Percentiles rank a stretch among this genome's conserved stretches.
Evolutionary conservation across 2,113 vertebrate genomes (phyloP).

Genomic region (Esox niger): DNA sequence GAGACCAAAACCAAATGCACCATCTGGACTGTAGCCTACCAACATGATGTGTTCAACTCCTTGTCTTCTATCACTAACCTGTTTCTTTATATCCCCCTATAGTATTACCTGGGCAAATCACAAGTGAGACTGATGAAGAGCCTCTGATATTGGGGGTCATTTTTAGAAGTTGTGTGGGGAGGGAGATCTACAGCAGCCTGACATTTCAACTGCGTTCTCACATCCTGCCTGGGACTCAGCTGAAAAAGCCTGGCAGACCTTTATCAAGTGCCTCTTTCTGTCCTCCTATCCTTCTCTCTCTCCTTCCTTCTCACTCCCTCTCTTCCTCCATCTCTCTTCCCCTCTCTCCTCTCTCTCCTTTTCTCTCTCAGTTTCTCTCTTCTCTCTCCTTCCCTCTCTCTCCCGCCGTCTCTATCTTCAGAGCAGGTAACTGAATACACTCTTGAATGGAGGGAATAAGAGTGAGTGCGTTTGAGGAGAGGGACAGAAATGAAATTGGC

Average conservation of each 20-base stretch:
- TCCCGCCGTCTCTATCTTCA: too few relatives aligned
- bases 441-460: too few relatives aligned
- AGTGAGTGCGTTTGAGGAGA: too few relatives aligned
- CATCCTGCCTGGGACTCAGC: conserved; percentile 52
- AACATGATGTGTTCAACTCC: neutral
- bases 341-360: too few relatives aligned
- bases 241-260: conserved; percentile 44
- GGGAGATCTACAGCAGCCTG: conserved; percentile 60
- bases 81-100: conserved; percentile 39
- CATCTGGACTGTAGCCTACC: neutral
- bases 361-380: too few relatives aligned
- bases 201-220: conserved; percentile 60
- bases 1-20: conserved; percentile 45
- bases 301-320: too few relatives aligned
- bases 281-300: too few relatives aligned
- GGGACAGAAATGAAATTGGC: too few relatives aligned
- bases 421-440: too few relatives aligned
- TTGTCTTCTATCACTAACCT: neutral
- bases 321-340: too few relatives aligned
- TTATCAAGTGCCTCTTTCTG: conserved; percentile 37
- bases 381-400: too few relatives aligned
- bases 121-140: conserved; percentile 48
- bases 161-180: conserved; percentile 57
- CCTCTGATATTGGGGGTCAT: conserved; percentile 54
- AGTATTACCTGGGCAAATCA: too few relatives aligned